These are phyloP conservation scores for Melipona beecheii DNA, from an alignment of 2,888 invertebrate genomes.

Conservation along the genomic window DNA sequence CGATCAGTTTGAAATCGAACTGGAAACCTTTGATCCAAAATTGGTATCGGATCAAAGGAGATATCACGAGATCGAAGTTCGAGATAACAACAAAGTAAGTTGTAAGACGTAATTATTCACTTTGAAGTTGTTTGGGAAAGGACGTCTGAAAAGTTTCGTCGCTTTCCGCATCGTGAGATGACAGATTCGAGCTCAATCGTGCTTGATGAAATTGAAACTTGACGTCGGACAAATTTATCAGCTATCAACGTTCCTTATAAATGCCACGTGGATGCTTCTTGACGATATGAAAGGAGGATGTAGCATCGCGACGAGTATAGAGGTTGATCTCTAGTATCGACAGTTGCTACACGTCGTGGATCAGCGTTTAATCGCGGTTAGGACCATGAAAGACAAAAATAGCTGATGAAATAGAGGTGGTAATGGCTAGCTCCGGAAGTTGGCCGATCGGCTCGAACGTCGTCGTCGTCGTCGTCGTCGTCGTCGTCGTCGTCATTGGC, in stretches of 20 bases:
- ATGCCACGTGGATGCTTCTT: neutral
- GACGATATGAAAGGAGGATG: too few species aligned
- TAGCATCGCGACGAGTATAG: neutral
- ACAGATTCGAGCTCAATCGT: too few species aligned
- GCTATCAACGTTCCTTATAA: neutral
- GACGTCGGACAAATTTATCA: too few species aligned
- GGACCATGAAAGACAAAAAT: constrained; percentile 54
- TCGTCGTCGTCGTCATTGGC: constrained; percentile 28
- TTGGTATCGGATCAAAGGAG: neutral
- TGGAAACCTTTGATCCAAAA: constrained; percentile 2
- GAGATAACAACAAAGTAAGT: too few species aligned
- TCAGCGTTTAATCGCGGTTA: constrained; percentile 63
- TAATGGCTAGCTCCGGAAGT: constrained; percentile 69
- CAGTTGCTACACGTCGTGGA: constrained; percentile 54
- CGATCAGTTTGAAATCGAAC: neutral
- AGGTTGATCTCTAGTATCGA: constrained; percentile 59
- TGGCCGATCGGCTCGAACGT: constrained; percentile 47
- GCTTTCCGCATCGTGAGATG: too few species aligned
- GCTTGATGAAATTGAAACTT: too few species aligned
- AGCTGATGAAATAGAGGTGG: constrained; percentile 48
- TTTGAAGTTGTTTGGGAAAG: too few species aligned
- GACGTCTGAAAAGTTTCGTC: too few species aligned
- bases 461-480: neutral
- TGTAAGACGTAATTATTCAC: too few species aligned
- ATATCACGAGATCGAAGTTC: too few species aligned